These are phyloP conservation scores for Pteruthius melanotis DNA, from an alignment of 2,113 vertebrate species.

Conservation along the genomic window DNA sequence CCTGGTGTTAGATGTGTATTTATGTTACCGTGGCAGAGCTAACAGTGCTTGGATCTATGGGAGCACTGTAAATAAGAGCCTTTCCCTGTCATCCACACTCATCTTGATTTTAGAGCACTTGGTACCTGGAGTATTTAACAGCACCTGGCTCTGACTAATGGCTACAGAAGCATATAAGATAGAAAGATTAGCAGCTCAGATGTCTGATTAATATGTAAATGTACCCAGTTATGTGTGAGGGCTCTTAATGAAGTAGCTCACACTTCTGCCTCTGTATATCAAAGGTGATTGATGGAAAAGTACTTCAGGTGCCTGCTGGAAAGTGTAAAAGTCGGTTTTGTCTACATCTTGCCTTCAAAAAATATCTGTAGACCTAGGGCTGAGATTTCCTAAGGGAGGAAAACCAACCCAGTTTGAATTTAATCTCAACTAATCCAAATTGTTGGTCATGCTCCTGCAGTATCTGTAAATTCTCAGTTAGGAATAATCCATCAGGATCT, in stretches of 20 bases:
- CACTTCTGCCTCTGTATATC: constrained; percentile 57
- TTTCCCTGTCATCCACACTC: constrained; percentile 20
- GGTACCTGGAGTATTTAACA: constrained; percentile 53
- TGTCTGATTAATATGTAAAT: constrained; percentile 79
- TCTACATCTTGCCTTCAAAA: not conserved
- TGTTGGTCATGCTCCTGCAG: constrained; percentile 22
- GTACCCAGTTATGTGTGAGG: constrained; percentile 64
- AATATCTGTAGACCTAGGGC: not conserved
- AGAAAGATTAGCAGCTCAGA: constrained; percentile 69
- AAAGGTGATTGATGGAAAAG: constrained; percentile 65
- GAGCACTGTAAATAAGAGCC: not conserved
- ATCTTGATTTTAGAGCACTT: constrained; percentile 42
- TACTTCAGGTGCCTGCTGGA: constrained; percentile 41
- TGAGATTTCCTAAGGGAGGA: constrained; percentile 47
- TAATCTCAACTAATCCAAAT: constrained; percentile 63
- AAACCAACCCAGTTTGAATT: constrained; percentile 20
- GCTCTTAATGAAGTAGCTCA: constrained; percentile 73
- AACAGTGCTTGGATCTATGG: not conserved
- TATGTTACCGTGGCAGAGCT: not conserved
- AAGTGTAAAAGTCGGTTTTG: constrained; percentile 20
- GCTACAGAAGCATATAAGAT: constrained; percentile 59
- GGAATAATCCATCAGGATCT: constrained; percentile 55
- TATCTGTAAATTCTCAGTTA: constrained; percentile 62
- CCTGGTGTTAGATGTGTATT: not conserved
- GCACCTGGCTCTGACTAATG: constrained; percentile 56